Conservation (phyloP, 2,888 invertebrate genomes). For the Oasisia sp. region DNA sequence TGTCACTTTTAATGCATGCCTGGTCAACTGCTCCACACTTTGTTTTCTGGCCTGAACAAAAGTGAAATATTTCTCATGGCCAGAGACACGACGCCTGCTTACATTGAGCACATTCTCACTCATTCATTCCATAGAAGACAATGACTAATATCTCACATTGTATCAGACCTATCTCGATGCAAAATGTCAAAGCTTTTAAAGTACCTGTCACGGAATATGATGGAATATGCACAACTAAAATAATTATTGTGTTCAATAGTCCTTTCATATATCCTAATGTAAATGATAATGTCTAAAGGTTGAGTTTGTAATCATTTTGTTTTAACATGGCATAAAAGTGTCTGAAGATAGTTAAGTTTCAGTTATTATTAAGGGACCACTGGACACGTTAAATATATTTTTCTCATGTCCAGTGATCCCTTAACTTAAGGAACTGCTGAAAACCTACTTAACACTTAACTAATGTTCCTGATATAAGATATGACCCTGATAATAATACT, state of each 20-base stretch:
- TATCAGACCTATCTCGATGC: not conserved
- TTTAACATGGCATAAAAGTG: not conserved
- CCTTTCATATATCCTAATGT: not conserved
- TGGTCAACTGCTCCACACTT: conserved; percentile 5
- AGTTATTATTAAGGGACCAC: not conserved
- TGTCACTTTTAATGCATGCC: not conserved
- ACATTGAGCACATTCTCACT: not conserved
- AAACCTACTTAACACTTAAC: not conserved
- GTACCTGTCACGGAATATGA: not conserved
- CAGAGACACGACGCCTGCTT: not conserved
- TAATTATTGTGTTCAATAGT: not conserved
- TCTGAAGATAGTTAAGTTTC: not conserved
- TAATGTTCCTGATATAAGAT: not conserved
- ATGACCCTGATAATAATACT: not conserved
- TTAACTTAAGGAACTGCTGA: not conserved
- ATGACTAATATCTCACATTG: not conserved
- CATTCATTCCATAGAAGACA: not conserved
- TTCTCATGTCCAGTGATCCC: no score
- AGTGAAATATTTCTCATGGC: not conserved
- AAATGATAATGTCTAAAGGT: not conserved
- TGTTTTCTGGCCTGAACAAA: not conserved
- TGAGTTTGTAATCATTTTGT: not conserved
- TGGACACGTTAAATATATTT: no score
- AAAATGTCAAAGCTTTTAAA: not conserved
- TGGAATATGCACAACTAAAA: not conserved